Conservation (phyloP, 2,797 vertebrate species). For the Pterois miles region DNA sequence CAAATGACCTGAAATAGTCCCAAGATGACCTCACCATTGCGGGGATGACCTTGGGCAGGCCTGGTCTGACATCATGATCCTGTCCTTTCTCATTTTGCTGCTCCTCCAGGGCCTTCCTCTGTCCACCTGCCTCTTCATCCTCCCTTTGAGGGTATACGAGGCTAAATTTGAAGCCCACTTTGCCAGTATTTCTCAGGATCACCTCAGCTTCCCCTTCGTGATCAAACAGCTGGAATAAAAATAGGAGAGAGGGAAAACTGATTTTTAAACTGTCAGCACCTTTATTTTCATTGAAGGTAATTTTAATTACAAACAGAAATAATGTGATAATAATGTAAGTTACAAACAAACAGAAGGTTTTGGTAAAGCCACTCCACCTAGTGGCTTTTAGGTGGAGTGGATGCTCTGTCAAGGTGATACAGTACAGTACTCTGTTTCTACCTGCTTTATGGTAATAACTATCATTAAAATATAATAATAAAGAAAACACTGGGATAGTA, state of each 20-base stretch:
- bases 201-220: conserved; percentile 77
- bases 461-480: neutral
- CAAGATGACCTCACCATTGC: conserved; percentile 76
- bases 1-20: neutral
- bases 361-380: conserved; percentile 11
- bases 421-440: neutral
- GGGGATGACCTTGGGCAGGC: conserved; percentile 83
- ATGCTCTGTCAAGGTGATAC: neutral
- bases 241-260: neutral
- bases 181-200: conserved; percentile 85
- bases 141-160: conserved; percentile 51
- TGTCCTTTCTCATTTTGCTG: neutral
- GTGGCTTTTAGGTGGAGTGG: neutral
- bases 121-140: neutral
- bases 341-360: neutral
- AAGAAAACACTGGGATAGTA: neutral
- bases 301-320: too few species aligned
- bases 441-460: neutral
- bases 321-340: too few species aligned
- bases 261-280: neutral
- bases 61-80: conserved; percentile 66
- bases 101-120: neutral
- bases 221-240: conserved; percentile 83
- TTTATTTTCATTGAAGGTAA: neutral
- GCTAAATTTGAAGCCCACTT: conserved; percentile 84